phyloP scores from a whole-genome alignment of 2,797 vertebrate species.

The Trachops cirrhosus region DNA sequence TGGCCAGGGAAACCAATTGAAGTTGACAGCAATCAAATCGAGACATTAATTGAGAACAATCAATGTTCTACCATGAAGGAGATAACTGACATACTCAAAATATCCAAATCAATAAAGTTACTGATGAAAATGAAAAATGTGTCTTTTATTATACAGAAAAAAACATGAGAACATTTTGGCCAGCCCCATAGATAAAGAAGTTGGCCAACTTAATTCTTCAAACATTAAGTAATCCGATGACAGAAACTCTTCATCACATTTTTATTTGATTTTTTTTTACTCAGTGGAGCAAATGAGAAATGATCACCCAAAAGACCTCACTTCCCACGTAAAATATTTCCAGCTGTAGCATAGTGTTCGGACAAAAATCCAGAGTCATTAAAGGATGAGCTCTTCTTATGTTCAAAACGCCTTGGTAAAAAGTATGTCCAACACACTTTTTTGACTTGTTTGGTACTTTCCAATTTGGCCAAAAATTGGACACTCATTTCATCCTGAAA shows the following conservation, averaged over 20 bases:
- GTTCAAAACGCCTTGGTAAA: not conserved
- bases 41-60: too few relatives aligned
- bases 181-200: not conserved
- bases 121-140: too few relatives aligned
- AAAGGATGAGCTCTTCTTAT: not conserved
- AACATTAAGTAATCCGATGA: not conserved
- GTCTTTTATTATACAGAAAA: too few relatives aligned
- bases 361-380: not conserved
- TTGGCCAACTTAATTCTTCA: not conserved
- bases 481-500: not conserved
- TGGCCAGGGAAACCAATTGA: too few relatives aligned
- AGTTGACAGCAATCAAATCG: too few relatives aligned
- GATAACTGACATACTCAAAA: too few relatives aligned
- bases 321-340: not conserved
- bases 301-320: not conserved
- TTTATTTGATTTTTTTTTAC: not conserved
- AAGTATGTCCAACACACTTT: not conserved
- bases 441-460: not conserved
- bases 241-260: not conserved
- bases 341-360: not conserved
- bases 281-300: not conserved
- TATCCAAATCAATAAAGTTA: too few relatives aligned
- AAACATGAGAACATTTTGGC: too few relatives aligned
- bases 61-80: too few relatives aligned
- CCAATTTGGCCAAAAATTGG: not conserved